Conservation (phyloP, 2,113 vertebrate species). For the Brevimyrus niger region DNA sequence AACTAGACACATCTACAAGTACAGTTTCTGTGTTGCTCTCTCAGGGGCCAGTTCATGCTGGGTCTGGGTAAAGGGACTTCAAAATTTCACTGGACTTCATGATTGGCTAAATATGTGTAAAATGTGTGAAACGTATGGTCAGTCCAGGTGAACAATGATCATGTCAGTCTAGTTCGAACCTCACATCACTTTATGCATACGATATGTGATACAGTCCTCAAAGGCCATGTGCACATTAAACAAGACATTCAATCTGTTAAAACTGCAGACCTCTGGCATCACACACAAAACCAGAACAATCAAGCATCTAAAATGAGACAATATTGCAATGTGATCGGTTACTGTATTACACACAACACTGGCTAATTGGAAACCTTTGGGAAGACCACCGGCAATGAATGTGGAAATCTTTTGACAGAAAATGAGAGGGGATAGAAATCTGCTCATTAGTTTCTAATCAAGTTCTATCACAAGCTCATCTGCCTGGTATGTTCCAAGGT, state of each 20-base stretch:
- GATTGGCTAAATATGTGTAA: neutral
- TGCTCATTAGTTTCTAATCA: conserved; percentile 8
- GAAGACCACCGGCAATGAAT: neutral
- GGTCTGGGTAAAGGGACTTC: neutral
- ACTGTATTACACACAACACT: neutral
- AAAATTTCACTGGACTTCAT: neutral
- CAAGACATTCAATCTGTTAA: neutral
- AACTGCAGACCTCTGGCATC: neutral
- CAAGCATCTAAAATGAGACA: conserved; percentile 2
- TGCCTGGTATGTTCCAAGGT: neutral
- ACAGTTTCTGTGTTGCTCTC: neutral
- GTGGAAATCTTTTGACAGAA: neutral
- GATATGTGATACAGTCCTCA: neutral
- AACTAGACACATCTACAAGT: neutral
- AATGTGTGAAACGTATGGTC: neutral
- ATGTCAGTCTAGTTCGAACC: neutral
- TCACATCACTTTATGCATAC: neutral
- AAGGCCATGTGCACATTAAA: neutral
- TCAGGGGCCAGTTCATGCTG: neutral
- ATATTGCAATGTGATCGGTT: neutral
- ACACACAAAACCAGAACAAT: neutral
- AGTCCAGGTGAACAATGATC: neutral
- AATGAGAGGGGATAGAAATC: neutral
- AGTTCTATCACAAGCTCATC: neutral
- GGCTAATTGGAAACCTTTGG: neutral